phyloP scores from a whole-genome alignment of 2,888 invertebrate species.

The Leptopilina syphax region DNA sequence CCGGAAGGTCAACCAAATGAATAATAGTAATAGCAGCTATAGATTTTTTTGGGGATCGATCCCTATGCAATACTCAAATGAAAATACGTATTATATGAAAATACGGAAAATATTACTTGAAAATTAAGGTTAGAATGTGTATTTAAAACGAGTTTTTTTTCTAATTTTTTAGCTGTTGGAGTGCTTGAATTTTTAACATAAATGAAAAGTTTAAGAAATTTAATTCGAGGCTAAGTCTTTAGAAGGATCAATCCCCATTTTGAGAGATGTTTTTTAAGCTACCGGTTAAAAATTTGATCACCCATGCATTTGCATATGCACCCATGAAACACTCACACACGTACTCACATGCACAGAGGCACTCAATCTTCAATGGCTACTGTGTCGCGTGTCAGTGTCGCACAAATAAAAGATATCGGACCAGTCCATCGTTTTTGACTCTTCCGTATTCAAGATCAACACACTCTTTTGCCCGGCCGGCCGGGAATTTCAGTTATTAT shows the following conservation, averaged over 20 bases:
- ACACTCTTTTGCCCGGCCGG: constrained; percentile 57
- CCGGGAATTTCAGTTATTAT: constrained; percentile 53
- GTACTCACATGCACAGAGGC: constrained; percentile 35
- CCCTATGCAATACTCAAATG: constrained; percentile 43
- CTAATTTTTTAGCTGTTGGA: constrained; percentile 18
- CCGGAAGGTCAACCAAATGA: constrained; percentile 28
- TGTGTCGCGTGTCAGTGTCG: constrained; percentile 42
- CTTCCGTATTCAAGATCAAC: constrained; percentile 58
- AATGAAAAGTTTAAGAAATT: background rate
- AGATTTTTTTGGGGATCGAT: constrained; percentile 44
- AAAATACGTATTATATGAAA: too few species aligned
- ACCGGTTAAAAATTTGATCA: constrained; percentile 45
- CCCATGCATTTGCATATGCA: constrained; percentile 33
- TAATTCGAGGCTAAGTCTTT: constrained; percentile 2
- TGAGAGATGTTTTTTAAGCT: constrained; percentile 41
- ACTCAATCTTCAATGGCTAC: constrained; percentile 40
- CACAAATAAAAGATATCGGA: constrained; percentile 28
- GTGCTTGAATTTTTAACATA: constrained; percentile 12
- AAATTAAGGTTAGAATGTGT: constrained; percentile 25
- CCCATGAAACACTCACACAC: constrained; percentile 40
- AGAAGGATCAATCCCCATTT: constrained; percentile 45
- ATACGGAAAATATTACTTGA: too few species aligned
- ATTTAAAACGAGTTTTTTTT: constrained; percentile 13
- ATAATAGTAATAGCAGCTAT: constrained; percentile 34
- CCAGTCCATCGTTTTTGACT: constrained; percentile 41